Evolutionary conservation across 2,113 vertebrate genomes (phyloP), one percentile per base, ranked within the genome.

Genomic region (Zeus faber): DNA sequence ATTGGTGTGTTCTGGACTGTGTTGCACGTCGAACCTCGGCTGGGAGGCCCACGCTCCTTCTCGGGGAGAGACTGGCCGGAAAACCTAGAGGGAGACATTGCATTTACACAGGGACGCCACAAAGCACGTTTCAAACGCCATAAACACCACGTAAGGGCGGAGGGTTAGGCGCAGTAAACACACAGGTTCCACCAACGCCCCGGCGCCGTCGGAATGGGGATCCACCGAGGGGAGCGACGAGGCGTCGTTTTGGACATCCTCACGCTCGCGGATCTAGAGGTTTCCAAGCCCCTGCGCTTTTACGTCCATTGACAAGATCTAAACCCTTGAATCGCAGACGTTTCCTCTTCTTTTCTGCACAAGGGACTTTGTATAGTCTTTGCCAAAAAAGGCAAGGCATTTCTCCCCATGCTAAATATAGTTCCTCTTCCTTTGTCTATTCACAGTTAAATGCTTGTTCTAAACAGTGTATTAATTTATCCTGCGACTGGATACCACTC

Each of bases 381-480:
- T 52, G 1, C 90, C 89, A 87, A 89, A 90, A 87, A 91, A 90
- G 90, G 90, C 45, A 90, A 89, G 80, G 87, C 77, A 90, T 91
- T 82, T 67, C 78, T 68, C 64, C 60, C 60, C 63, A 75, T 58
- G 58, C 69, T 86, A 86, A 86, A 88, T 83, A 89, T 89, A 91
- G 59, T 49, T 6, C 14, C 47, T 58, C 46, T 72, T 50, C 69
- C 64, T 65, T 78, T 69, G 65, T 82, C 70, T 76, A 72, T 82
- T 85, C 85, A 80, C 70, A 70, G 74, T 77, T 76, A 61, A 65
- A 70, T 62, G 65, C 45, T 68, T 68, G 50, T 58, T 65, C 61
- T 66, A 63, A 74, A 71, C 68, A 74, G 65, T 49, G 66, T 69
- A 68, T 69, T 67, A 10, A 70, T 75, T 68, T 53, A 65, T 58